A percentile compares a stretch with the other conserved stretches of the same genome.
These are phyloP conservation scores for Isoperla grammatica DNA, from an alignment of 2,888 invertebrate genomes.

Conservation along the genomic window DNA sequence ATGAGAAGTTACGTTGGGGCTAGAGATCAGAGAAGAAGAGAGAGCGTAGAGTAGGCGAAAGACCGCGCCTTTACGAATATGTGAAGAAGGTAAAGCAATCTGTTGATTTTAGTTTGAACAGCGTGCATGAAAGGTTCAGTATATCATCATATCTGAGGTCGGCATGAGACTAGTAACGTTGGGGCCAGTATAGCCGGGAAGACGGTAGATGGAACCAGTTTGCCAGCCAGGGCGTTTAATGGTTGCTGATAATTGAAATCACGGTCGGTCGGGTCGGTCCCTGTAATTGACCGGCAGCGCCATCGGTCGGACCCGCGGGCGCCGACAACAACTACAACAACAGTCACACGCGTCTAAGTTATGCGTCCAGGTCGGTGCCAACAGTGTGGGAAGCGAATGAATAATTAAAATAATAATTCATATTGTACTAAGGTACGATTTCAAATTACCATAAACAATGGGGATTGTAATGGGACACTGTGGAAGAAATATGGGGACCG, in stretches of 20 bases:
- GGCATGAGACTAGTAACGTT: too few species aligned
- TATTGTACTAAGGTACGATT: neutral
- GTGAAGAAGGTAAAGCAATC: too few species aligned
- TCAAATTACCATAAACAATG: neutral
- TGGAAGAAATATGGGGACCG: slow-evolving; percentile 1
- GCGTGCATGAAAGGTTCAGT: too few species aligned
- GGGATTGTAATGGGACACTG: neutral
- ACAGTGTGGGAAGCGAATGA: too few species aligned
- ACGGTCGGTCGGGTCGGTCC: slow-evolving; percentile 20
- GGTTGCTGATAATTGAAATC: slow-evolving; percentile 27
- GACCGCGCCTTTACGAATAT: too few species aligned
- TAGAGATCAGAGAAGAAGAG: too few species aligned
- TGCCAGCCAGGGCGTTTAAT: slow-evolving; percentile 20
- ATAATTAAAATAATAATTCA: slow-evolving; percentile 3
- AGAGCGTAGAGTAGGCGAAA: too few species aligned
- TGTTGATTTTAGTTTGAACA: neutral
- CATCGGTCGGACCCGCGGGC: slow-evolving; percentile 23
- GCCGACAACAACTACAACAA: slow-evolving; percentile 14
- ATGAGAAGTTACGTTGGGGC: too few species aligned
- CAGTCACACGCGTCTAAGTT: neutral
- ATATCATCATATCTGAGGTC: too few species aligned
- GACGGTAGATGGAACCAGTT: slow-evolving; percentile 9
- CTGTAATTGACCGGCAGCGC: slow-evolving; percentile 25
- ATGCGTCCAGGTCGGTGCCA: too few species aligned
- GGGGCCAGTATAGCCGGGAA: neutral